Base-by-base conservation (phyloP, 2,888 invertebrate genomes). In the Aplocera efformata region DNA sequence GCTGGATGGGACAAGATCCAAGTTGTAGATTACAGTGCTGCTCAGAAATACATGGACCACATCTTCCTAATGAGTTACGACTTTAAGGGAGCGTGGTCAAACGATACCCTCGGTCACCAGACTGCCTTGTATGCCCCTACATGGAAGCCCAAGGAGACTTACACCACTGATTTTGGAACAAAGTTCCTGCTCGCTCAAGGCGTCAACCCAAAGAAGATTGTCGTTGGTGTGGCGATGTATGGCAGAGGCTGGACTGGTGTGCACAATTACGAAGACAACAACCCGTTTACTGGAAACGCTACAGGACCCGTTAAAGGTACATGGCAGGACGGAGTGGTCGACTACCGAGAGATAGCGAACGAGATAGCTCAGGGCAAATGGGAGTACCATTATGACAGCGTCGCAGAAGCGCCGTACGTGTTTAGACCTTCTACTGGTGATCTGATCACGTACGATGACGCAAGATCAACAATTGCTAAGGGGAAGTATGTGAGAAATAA, bases 1-100 rank as follows among this genome's bases (percentile, higher is more conserved):
- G 74, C 88, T 23, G 88, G 88, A 39, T 88, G 88, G 88, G 88
- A 88, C 51, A 88, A 88, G 54, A 86, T 88, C 30, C 88, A 88
- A 60, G 86, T 88, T 1, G 83, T 88, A 0, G 81, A 88, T 54
- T 88, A 88, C 65, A 77, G 67, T 28, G 74, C 64, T 10, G 88
- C 88, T 1, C 82, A 88, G 49, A 77, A 83, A 44, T 88, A 86
- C 56, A 88, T 88, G 85, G 86, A 88, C 51, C 86, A 88, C 34
- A 88, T 88, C 47, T 88, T 88, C 67, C 53, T 88, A 33, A 88
- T 88, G 88, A 86, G 81, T 48, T 88, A 88, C 57, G 88, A 88
- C 50, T 88, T 88, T 51, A 88, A 88, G 35, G 88, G 88, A 5
- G 88, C 88, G 1, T 88, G 88, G 88, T 88, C 88, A 0, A 88